Evolutionary conservation across 2,113 vertebrate genomes (phyloP).

Genomic region (Anguilla rostrata): DNA sequence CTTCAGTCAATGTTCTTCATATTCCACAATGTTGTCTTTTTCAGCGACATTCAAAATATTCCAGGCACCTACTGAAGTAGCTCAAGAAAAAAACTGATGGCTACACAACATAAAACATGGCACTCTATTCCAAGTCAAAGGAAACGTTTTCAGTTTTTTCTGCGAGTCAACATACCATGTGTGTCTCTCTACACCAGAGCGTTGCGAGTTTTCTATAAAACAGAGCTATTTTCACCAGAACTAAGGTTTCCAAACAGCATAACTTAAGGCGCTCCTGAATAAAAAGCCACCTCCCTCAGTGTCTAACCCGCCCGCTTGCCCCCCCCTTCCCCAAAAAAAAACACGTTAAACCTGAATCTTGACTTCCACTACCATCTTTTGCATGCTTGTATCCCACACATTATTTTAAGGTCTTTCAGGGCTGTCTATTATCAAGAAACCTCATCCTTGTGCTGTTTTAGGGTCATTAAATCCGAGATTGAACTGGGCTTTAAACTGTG

Average conservation of each 20-base stretch:
- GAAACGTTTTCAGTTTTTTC: background rate
- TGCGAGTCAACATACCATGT: background rate
- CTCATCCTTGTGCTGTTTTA: constrained; percentile 38
- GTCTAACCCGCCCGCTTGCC: too few relatives aligned
- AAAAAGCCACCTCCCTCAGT: background rate
- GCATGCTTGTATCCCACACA: background rate
- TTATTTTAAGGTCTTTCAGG: background rate
- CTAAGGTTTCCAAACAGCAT: background rate
- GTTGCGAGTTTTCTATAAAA: background rate
- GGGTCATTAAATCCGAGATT: constrained; percentile 56
- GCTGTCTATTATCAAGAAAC: constrained; percentile 34
- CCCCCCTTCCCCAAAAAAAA: background rate
- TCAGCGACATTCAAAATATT: background rate
- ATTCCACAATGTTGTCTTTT: background rate
- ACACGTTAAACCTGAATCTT: background rate
- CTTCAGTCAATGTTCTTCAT: too few relatives aligned
- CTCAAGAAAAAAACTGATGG: background rate
- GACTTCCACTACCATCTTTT: background rate
- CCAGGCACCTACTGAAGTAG: background rate
- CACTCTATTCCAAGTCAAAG: background rate
- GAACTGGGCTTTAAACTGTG: constrained; percentile 43
- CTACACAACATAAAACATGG: too few relatives aligned
- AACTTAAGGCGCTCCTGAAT: background rate
- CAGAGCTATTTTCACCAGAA: background rate
- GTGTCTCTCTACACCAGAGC: background rate